A percentile compares a stretch with the other conserved stretches of the same genome.
phyloP scores from a whole-genome alignment of 2,888 invertebrate species.

The Caenorhabditis virilis region DNA sequence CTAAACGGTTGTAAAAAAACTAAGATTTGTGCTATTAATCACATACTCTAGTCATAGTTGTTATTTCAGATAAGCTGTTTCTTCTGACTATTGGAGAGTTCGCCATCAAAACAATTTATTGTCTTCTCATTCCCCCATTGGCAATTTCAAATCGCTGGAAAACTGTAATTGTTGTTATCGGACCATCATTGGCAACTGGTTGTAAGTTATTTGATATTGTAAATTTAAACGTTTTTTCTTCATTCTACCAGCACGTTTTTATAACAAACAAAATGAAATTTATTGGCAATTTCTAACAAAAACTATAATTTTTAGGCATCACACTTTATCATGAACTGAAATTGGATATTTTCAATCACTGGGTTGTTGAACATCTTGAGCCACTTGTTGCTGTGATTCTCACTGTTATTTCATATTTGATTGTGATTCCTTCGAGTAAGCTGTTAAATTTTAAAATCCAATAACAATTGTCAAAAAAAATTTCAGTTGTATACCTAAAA shows the following conservation, averaged over 20 bases:
- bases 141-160: neutral
- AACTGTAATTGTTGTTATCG: conserved; percentile 6
- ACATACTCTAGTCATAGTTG: too few relatives aligned
- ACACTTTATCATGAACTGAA: too few relatives aligned
- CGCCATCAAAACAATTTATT: conserved; percentile 8
- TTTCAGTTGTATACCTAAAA: conserved; percentile 22
- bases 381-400: conserved; percentile 7
- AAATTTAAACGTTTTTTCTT: too few relatives aligned
- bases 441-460: neutral
- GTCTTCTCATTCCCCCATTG: neutral
- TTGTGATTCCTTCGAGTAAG: conserved; percentile 22
- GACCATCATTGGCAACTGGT: conserved; percentile 7
- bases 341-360: conserved; percentile 8
- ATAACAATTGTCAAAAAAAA: neutral
- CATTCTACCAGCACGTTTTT: too few relatives aligned
- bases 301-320: too few relatives aligned
- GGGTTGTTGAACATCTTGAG: conserved; percentile 23
- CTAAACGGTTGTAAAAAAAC: too few relatives aligned
- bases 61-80: too few relatives aligned
- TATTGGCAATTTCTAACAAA: too few relatives aligned
- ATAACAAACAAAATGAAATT: too few relatives aligned
- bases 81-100: conserved; percentile 9
- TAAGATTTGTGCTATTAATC: too few relatives aligned
- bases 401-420: conserved; percentile 9
- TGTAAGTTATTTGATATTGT: too few relatives aligned